Conservation (phyloP, 2,797 vertebrate genomes). For the Micromesistius poutassou region DNA sequence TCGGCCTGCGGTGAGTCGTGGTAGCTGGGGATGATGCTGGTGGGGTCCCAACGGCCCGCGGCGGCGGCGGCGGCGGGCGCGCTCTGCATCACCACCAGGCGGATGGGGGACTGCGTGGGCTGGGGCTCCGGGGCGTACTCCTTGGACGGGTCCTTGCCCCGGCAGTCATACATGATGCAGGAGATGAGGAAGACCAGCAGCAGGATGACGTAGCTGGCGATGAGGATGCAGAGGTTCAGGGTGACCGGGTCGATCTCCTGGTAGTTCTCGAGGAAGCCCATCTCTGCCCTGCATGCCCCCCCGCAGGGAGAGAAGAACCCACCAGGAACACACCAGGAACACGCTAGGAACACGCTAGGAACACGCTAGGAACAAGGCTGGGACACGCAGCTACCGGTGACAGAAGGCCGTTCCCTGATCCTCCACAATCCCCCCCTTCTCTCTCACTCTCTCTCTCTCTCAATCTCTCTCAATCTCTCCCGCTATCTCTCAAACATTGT, state of each 20-base stretch:
- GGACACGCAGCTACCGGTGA: not conserved
- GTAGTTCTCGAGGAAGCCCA: conserved; percentile 82
- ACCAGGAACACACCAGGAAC: not conserved
- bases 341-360: not conserved
- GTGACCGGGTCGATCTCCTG: conserved; percentile 96
- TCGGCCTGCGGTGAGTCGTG: conserved; percentile 57
- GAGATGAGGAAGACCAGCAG: conserved; percentile 97
- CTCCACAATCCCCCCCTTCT: not conserved
- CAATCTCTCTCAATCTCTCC: not conserved
- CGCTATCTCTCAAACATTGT: not conserved
- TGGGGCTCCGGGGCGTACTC: conserved; percentile 83
- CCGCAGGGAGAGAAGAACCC: not conserved
- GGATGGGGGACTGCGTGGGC: conserved; percentile 82
- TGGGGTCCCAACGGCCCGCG: conserved; percentile 59
- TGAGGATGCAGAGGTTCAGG: conserved; percentile 94
- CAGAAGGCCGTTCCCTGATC: not conserved
- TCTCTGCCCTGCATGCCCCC: conserved; percentile 29
- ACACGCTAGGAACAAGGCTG: not conserved
- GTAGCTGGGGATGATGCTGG: conserved; percentile 68
- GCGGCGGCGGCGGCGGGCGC: conserved; percentile 43
- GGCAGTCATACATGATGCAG: conserved; percentile 94
- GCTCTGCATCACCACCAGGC: conserved; percentile 86
- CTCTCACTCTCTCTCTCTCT: not conserved
- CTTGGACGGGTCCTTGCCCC: conserved; percentile 93
- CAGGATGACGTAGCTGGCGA: conserved; percentile 93